Base-by-base conservation (phyloP, 2,888 invertebrate species). In the Cloeon dipterum region DNA sequence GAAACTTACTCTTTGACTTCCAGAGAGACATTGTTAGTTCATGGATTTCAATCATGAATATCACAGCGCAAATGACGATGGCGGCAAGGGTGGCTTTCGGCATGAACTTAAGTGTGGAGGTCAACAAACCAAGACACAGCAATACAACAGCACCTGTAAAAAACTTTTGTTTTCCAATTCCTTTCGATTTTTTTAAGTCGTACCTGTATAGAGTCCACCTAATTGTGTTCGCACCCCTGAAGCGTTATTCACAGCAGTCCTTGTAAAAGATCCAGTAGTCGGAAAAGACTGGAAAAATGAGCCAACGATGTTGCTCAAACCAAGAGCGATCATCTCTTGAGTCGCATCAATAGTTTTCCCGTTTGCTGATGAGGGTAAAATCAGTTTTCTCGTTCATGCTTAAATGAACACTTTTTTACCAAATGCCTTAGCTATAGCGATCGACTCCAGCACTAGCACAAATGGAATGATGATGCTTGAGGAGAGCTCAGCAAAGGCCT, bases 171-270 rank as follows among this genome's bases (percentile, higher is more conserved):
- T n/a, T n/a, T n/a, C n/a, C n/a, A n/a, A n/a, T n/a, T n/a, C n/a
- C n/a, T n/a, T n/a, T n/a, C n/a, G n/a, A n/a, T n/a, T n/a, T n/a
- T n/a, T n/a, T n/a, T n/a, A n/a, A n/a, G n/a, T n/a, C n/a, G n/a
- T n/a, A 55, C 75, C 74, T 41, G 83, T 85, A 26, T 81, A 64
- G 18, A 79, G 53, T 1, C 85, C 82, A 1, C 85, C 82, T 11
- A 81, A 65, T 0, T 83, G 74, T 0, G 86, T 88, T 45, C 68
- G 65, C 0, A 88, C 91, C 1, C 89, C 89, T 43, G 83, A 81
- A 36, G 83, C 76, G 52, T 88, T 75, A 61, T 91, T 91, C 21
- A 93, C 74, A 3, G 89, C 89, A 2, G 88, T 79, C 42, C 85
- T 62, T 0, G 82, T 79, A 58, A 85, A 85, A 16, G 82, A 81